Base-by-base conservation (phyloP, 2,113 vertebrate genomes). In the Sarotherodon lohbergeri region DNA sequence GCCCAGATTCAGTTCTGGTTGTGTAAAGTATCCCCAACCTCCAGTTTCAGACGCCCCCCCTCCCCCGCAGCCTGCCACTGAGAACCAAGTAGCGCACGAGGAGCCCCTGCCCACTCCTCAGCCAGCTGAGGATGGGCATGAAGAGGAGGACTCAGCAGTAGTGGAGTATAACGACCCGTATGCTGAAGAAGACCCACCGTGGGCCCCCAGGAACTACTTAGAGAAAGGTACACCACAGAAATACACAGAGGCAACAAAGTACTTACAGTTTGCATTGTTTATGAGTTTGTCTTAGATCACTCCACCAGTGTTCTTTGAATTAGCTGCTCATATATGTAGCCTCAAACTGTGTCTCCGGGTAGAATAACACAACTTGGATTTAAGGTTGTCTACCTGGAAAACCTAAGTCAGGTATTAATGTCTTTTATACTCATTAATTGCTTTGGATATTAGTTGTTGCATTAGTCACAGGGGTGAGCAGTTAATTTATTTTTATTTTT, bases 161-260 rank as follows among this genome's bases (percentile, higher is more conserved):
- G 97, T 99, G 57, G 98, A 99, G 91, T 99, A 99, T 94, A 98
- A 96, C 0, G 98, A 99, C 92, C 98, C 98, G 1, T 99, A 99
- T 2, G 98, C 98, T 17, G 98, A 99, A 91, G 98, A 98, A 87
- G 98, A 99, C 85, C 98, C 98, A 2, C 97, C 98, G 0, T 99
- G 98, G 98, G 98, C 98, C 59, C 98, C 98, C 0, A 94, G 97
- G 9, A 97, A 85, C 85, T 99, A 99, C 90, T 88, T 98, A 78
- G 98, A 99, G 93, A 99, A 99, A 96, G 98, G 98, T 98, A 32
- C 4, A 4, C 3, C 13, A 4, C 27, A 78, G 22, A 50, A 76
- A 54, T 50, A 7, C 68, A 16, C 39, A 48, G 68, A 48, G 24
- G 68, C 41, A 76, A 27, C 68, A 48, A 48, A 76, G 43, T 48